phyloP scores from a whole-genome alignment of 2,888 invertebrate genomes.

The Lysandra bellargus region DNA sequence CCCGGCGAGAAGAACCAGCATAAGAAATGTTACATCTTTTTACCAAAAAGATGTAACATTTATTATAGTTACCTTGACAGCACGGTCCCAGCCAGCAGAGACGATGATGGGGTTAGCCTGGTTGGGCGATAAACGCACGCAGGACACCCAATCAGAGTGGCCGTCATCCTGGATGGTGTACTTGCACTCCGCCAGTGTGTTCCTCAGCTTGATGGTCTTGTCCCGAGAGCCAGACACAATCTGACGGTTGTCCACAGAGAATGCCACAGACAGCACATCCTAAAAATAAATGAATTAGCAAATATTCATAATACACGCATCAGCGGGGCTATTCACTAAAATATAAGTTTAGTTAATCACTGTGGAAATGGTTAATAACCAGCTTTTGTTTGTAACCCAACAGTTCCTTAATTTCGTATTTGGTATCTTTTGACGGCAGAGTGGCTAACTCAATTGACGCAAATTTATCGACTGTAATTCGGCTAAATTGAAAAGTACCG shows the following conservation, averaged over 20 bases:
- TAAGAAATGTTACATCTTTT: too few relatives aligned
- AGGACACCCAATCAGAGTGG: conserved; percentile 30
- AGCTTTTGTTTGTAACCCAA: too few relatives aligned
- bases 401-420: too few relatives aligned
- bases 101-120: conserved; percentile 30
- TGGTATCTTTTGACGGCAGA: too few relatives aligned
- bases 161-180: conserved; percentile 96
- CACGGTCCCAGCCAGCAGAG: conserved; percentile 30
- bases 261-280: conserved; percentile 99
- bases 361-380: too few relatives aligned
- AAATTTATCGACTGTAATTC: too few relatives aligned
- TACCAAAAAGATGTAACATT: too few relatives aligned
- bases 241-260: conserved; percentile 99
- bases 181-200: conserved; percentile 99
- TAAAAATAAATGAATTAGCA: conserved; percentile 53
- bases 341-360: too few relatives aligned
- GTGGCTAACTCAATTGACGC: too few relatives aligned
- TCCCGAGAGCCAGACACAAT: conserved; percentile 99
- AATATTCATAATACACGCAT: neutral
- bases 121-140: conserved; percentile 24
- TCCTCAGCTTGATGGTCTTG: conserved; percentile 99
- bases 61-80: conserved; percentile 19
- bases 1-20: too few relatives aligned
- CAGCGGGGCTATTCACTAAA: too few relatives aligned
- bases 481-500: too few relatives aligned